Base-by-base conservation (phyloP, 2,797 vertebrate genomes). In the Anisognathus igniventris region DNA sequence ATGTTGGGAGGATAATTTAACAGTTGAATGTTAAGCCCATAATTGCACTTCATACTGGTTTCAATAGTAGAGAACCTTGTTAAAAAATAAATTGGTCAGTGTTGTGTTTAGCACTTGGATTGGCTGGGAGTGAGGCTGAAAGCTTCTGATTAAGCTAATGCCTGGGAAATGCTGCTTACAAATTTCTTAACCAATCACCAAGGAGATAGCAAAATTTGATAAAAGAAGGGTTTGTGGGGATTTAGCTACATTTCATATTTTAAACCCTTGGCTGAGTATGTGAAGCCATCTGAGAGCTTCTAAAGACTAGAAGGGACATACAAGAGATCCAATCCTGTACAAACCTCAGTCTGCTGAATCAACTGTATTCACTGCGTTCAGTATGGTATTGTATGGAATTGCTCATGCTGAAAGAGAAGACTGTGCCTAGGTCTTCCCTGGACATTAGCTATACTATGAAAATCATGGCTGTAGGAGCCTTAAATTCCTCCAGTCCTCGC, bases 21-120 rank as follows among this genome's bases (percentile, higher is more conserved):
- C 83, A 86, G 97, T 88, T 93, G 94, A 96, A 97, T 73, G 93
- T 93, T 96, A 96, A 86, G 84, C 96, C 90, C 76, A 78, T 98
- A 97, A 98, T 96, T 97, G 91, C 86, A 94, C 92, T 96, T 95
- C 88, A 61, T 90, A 93, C 94, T 88, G 95, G 48, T 95, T 97
- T 96, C 95, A 96, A 51, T 67, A 87, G 94, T 64, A 93, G 90
- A 88, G 94, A 93, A 94, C 82, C 95, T 97, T 97, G 95, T 97
- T 97, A 96, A 97, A 97, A 94, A 95, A 93, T 94, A 96, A 97
- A 94, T 95, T 92, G 86, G 83, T 39, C 91, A 91, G 62, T 37
- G 81, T 58, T 92, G 93, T 89, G 62, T 93, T 91, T 97, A 71
- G 82, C 39, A 56, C 87, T 94, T 86, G 66, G 76, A 88, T 88